A percentile compares a stretch with the other conserved stretches of the same genome.
These are phyloP conservation scores for Hyperopisus bebe DNA, from an alignment of 2,113 vertebrate species.

Conservation along the genomic window DNA sequence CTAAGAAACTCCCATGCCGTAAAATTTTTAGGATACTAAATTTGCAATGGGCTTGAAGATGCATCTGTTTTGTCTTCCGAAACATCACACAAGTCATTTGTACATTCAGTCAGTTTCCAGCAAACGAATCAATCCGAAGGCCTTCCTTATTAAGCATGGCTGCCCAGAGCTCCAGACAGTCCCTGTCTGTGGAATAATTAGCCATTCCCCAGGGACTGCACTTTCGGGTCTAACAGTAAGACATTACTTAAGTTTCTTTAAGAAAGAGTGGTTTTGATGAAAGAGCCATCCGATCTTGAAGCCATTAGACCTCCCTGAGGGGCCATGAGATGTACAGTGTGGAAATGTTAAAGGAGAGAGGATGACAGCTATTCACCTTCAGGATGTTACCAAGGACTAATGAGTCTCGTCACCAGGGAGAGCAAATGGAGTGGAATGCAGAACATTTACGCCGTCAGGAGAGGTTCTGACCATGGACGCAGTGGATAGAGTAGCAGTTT, in stretches of 20 bases:
- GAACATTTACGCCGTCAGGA: neutral
- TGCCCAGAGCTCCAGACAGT: neutral
- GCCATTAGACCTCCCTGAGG: conserved; percentile 49
- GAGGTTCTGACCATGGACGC: neutral
- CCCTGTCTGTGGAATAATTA: neutral
- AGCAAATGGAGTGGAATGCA: conserved; percentile 6
- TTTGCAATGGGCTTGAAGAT: neutral
- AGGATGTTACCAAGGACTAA: conserved; percentile 22
- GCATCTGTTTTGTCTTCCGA: neutral
- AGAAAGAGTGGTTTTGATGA: conserved; percentile 41
- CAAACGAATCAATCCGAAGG: neutral
- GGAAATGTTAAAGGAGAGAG: conserved; percentile 30
- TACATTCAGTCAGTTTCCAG: neutral
- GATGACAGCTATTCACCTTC: conserved; percentile 47
- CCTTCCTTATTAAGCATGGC: neutral
- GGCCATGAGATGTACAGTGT: conserved; percentile 40
- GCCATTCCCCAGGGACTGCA: neutral
- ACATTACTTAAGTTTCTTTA: conserved; percentile 37
- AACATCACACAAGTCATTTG: neutral
- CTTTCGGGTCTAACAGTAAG: conserved; percentile 15
- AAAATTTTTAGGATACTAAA: neutral
- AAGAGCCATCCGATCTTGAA: conserved; percentile 28
- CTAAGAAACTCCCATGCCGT: neutral
- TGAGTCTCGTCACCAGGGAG: conserved; percentile 44
- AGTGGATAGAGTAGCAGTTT: neutral